phyloP scores from a whole-genome alignment of 2,888 invertebrate genomes.

The Agriotes lineatus region DNA sequence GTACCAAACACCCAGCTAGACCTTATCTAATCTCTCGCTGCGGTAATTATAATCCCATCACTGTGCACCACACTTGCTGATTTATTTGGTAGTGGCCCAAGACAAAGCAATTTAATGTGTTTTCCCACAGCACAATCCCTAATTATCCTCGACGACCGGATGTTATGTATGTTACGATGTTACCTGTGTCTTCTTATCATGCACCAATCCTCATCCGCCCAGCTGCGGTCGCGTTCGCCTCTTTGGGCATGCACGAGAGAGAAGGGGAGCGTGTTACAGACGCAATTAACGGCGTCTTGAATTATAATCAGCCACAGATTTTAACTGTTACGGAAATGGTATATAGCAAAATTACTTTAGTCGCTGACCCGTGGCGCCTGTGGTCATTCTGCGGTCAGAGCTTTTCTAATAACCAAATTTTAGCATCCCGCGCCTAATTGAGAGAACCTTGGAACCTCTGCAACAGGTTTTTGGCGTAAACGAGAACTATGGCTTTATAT shows the following conservation, averaged over 20 bases:
- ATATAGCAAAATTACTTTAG: background rate
- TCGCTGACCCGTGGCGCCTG: slow-evolving; percentile 20
- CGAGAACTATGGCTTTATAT: no score
- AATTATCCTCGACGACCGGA: slow-evolving; percentile 47
- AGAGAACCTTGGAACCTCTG: no score
- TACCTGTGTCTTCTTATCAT: slow-evolving; percentile 15
- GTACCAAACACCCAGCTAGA: no score
- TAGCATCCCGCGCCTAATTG: background rate
- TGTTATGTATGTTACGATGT: slow-evolving; percentile 32
- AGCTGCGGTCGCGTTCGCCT: background rate
- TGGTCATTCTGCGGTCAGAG: slow-evolving; percentile 9
- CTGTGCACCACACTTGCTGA: background rate
- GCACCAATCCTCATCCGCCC: background rate
- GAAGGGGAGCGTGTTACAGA: background rate
- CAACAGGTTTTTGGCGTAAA: no score
- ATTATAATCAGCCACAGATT: slow-evolving; percentile 1
- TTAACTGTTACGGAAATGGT: slow-evolving; percentile 5
- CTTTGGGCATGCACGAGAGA: slow-evolving; percentile 1
- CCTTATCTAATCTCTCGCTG: background rate
- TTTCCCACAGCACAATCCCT: slow-evolving; percentile 48
- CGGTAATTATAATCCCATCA: background rate
- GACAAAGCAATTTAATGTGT: slow-evolving; percentile 26
- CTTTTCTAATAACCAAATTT: slow-evolving; percentile 1
- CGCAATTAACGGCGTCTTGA: background rate
- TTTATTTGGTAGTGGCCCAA: slow-evolving; percentile 1